Base-by-base conservation (phyloP, 2,888 invertebrate species). In the Drosophila setosimentum region DNA sequence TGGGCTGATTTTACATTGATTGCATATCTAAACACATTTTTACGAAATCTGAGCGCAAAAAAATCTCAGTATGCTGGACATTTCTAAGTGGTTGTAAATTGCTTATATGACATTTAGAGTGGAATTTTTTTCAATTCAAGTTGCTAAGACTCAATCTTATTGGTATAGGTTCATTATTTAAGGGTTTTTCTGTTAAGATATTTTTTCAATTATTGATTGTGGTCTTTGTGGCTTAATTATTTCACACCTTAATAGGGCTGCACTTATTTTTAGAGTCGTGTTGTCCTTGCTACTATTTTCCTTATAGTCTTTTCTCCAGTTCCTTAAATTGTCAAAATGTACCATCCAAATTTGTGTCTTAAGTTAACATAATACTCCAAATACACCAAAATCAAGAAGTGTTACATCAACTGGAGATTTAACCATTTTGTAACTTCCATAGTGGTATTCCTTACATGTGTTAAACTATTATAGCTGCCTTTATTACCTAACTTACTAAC, bases 61-160 rank as follows among this genome's bases (percentile, higher is more conserved):
- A 59, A 60, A 37, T 50, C 40, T 40, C 29, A 30, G 18, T 13
- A 3, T 30, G 33, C 35, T 35, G 24, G 35, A 40, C 40, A 40
- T 6, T 35, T 21, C 13, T 21, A 29, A 58, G 59, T 30, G 13
- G 10, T 59, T 49, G 50, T 33, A 21, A 35, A 35, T 42, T 59
- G 71, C 60, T 72, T 53, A 64, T 48, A 30, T 40, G 24, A 24
- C 21, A 21, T 35, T 37, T 3, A 8, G 40, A 30, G 35, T 35
- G 61, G 2, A 40, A n/a, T 4, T 40, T 11, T 21, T n/a, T n/a
- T 13, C n/a, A 18, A 37, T 18, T 37, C 37, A 40, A 40, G 37
- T 18, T 8, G 4, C 8, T 11, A n/a, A n/a, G n/a, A n/a, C n/a
- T 42, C 11, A 6, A 1, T 45, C 16, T 7, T 2, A 16, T 8